Base-by-base conservation (phyloP, 92 coral and sea anemone genomes). In the Palythoa grandis region DNA sequence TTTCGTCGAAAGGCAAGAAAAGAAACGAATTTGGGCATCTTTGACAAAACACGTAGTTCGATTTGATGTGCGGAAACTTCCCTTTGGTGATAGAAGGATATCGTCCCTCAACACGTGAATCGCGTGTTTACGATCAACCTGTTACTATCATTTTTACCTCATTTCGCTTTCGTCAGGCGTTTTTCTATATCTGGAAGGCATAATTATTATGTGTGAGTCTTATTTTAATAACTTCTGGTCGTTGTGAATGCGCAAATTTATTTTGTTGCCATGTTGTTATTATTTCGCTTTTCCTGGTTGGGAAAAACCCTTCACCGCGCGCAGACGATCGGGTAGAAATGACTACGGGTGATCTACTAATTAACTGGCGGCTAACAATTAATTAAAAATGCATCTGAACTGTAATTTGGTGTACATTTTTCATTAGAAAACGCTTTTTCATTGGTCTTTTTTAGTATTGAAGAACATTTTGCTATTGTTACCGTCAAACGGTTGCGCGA, bases 361-460 rank as follows among this genome's bases (percentile, higher is more conserved):
- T 86, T 90, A 87, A 90, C 88, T 84, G 48, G 83, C 89, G 93
- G 82, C 91, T 75, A 80, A 68, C 72, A 86, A 87, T 90, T 88
- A 87, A 90, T 90, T 87, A 87, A 83, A 87, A 85, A 87, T 90
- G 86, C 91, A 90, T 87, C 88, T 87, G 79, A 60, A 83, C 90
- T 87, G 88, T 87, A 90, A 90, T 90, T 69, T 83, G 85, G 91
- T 87, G 86, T 90, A 87, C 91, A 86, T 87, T 82, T 87, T 87
- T 82, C 84, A 86, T 90, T 80, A 80, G 74, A 39, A 16, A 80
- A 80, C 29, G 85, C 48, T 80, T 68, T 67, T 60, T 60, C 50
- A 80, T 80, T 80, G 85, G 85, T 80, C 74, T 48, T 67, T 29
- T 80, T 80, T 40, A 22, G 52, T 48, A 80, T 20, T 35, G 52